Evolutionary conservation across 1,140 invertebrate genomes (phyloP).

Genomic region (Pseudoatta argentina): DNA sequence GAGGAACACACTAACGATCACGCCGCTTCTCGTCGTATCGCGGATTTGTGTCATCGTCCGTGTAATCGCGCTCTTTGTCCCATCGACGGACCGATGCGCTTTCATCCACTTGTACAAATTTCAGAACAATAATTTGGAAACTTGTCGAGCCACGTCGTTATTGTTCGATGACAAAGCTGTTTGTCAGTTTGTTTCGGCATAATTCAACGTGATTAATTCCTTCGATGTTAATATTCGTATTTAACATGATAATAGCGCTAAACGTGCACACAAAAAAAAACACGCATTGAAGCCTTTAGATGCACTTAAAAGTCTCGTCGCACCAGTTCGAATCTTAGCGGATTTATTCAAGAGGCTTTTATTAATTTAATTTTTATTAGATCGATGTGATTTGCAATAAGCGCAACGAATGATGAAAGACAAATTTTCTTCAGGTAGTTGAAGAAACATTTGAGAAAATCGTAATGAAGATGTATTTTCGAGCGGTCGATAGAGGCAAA

Average conservation of each 20-base stretch:
- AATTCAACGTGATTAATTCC: slow-evolving; percentile 4
- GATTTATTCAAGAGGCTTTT: neutral
- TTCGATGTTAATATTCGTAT: neutral
- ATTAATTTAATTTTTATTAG: slow-evolving; percentile 15
- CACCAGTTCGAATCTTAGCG: neutral
- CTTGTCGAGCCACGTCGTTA: neutral
- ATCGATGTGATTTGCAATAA: neutral
- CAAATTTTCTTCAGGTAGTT: slow-evolving; percentile 15
- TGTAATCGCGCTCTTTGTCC: slow-evolving; percentile 7
- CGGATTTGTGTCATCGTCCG: slow-evolving; percentile 2
- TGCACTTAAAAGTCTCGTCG: neutral
- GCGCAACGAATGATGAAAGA: slow-evolving; percentile 24
- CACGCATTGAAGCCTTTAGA: neutral
- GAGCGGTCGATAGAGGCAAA: slow-evolving; percentile 55
- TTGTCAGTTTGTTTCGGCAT: slow-evolving; percentile 6
- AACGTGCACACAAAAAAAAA: neutral
- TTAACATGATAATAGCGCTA: neutral
- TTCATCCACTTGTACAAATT: slow-evolving; percentile 49
- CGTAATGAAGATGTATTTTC: neutral
- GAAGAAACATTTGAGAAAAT: neutral
- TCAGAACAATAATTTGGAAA: slow-evolving; percentile 14
- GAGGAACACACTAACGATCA: slow-evolving; percentile 23
- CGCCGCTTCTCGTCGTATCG: slow-evolving; percentile 53
- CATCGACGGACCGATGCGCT: neutral
- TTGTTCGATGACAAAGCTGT: neutral